Evolutionary conservation across 2,888 invertebrate species (phyloP).

Genomic region (Peribatodes rhomboidaria): DNA sequence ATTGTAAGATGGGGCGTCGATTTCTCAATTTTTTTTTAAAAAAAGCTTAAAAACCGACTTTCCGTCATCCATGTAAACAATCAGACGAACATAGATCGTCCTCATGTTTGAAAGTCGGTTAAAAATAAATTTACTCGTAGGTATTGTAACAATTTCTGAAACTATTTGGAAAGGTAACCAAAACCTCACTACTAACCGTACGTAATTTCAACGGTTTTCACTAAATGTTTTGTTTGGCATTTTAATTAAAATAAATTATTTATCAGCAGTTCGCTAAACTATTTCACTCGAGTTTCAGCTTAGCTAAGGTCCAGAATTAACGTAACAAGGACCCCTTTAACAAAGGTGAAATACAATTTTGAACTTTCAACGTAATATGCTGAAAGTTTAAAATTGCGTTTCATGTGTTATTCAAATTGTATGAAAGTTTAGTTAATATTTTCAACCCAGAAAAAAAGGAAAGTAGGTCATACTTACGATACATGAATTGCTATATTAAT

Average conservation of each 20-base stretch:
- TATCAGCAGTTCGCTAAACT: conserved; percentile 3
- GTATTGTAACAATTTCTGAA: neutral
- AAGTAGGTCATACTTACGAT: too few species aligned
- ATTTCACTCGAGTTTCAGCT: conserved; percentile 5
- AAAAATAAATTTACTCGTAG: neutral
- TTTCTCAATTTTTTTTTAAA: too few species aligned
- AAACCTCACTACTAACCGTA: neutral
- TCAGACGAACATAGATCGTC: too few species aligned
- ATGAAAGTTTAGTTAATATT: neutral
- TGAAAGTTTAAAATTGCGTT: conserved; percentile 3
- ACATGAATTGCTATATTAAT: too few species aligned
- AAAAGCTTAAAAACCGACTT: too few species aligned
- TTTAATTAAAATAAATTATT: conserved; percentile 16
- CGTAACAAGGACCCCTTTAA: neutral
- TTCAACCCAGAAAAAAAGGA: too few species aligned
- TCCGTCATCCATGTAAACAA: too few species aligned
- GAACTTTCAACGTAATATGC: neutral
- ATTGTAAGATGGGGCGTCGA: too few species aligned
- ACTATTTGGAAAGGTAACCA: neutral
- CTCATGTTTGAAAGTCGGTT: too few species aligned
- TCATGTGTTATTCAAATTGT: neutral
- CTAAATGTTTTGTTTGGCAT: neutral
- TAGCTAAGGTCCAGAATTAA: neutral
- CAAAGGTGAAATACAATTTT: conserved; percentile 5
- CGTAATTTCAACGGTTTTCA: conserved; percentile 20